Evolutionary conservation across 2,888 invertebrate genomes (phyloP).

Genomic region (Hypena proboscidalis): DNA sequence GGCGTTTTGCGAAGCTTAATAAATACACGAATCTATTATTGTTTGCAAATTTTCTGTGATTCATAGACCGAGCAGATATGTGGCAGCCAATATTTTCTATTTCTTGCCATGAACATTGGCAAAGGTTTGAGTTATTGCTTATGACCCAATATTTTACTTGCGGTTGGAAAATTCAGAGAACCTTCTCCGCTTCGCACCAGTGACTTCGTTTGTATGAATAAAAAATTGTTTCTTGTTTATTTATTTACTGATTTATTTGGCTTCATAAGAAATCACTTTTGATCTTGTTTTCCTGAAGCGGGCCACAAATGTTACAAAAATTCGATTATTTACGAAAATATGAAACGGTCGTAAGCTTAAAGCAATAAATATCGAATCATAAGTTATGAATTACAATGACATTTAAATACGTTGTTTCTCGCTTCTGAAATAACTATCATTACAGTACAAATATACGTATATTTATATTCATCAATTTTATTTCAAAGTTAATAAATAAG

Average conservation of each 20-base stretch:
- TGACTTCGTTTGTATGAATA: slow-evolving; percentile 22
- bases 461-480: too few species aligned
- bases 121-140: slow-evolving; percentile 47
- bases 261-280: background rate
- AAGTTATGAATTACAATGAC: too few species aligned
- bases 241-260: background rate
- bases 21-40: slow-evolving; percentile 8
- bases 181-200: slow-evolving; percentile 11
- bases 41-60: slow-evolving; percentile 13
- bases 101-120: slow-evolving; percentile 40
- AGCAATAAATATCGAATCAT: too few species aligned
- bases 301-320: too few species aligned
- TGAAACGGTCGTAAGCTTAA: too few species aligned
- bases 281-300: background rate
- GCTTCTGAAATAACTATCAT: too few species aligned
- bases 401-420: too few species aligned
- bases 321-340: too few species aligned
- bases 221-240: slow-evolving; percentile 10
- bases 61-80: slow-evolving; percentile 16
- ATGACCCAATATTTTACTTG: slow-evolving; percentile 45
- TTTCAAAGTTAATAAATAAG: too few species aligned
- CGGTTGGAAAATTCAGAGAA: slow-evolving; percentile 31
- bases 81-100: slow-evolving; percentile 23
- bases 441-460: too few species aligned
- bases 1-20: slow-evolving; percentile 17